Percentiles rank a stretch among this genome's conserved stretches.
These are phyloP conservation scores for Spodoptera exigua DNA, from an alignment of 2,888 invertebrate species.

Conservation along the genomic window DNA sequence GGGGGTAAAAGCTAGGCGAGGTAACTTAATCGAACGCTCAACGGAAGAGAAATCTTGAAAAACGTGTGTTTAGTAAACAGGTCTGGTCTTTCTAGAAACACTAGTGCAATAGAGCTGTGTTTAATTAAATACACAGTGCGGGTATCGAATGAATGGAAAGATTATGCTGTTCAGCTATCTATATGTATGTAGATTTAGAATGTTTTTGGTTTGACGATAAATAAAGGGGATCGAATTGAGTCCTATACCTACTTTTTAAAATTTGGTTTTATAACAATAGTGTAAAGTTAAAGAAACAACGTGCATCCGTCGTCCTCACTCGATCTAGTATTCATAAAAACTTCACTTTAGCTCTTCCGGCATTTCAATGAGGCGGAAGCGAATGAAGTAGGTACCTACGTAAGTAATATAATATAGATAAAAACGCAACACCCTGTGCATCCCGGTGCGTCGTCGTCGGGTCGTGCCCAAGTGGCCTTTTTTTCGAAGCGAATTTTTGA, in stretches of 20 bases:
- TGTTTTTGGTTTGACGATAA: no score
- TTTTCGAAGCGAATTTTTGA: constrained; percentile 51
- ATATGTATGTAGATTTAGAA: no score
- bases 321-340: constrained; percentile 20
- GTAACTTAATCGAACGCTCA: constrained; percentile 46
- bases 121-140: constrained; percentile 21
- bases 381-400: constrained; percentile 61
- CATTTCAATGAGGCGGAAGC: constrained; percentile 76
- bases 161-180: not conserved
- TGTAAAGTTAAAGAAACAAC: not conserved
- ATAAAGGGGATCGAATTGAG: no score
- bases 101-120: constrained; percentile 6
- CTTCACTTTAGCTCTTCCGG: constrained; percentile 64
- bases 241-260: no score
- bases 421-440: constrained; percentile 71
- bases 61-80: constrained; percentile 55
- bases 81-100: constrained; percentile 46
- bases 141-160: not conserved
- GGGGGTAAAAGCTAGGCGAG: constrained; percentile 47
- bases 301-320: constrained; percentile 4
- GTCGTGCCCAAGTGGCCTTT: constrained; percentile 75
- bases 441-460: constrained; percentile 59
- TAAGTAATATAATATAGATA: constrained; percentile 65
- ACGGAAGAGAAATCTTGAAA: constrained; percentile 70
- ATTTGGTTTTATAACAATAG: no score